A percentile compares a stretch with the other conserved stretches of the same genome.
Evolutionary conservation across 2,888 invertebrate genomes (phyloP).

Genomic region (Villa cingulata): DNA sequence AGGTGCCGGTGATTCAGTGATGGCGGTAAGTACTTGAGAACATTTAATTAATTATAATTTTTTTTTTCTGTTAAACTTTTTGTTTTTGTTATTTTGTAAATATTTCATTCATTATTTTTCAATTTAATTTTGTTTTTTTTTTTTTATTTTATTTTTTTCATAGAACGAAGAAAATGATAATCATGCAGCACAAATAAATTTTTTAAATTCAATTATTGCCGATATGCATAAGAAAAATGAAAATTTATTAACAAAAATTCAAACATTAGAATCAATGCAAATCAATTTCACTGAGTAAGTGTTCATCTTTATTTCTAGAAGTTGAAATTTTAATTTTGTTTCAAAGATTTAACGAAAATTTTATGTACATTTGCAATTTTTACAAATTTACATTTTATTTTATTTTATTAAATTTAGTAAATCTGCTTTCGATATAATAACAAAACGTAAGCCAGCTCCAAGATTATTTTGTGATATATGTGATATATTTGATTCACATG

Average conservation of each 20-base stretch:
- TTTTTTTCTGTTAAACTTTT: no score
- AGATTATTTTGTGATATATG: conserved; percentile 95
- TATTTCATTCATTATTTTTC: no score
- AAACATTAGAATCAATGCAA: conserved; percentile 51
- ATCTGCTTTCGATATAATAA: conserved; percentile 15
- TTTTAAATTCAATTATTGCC: conserved; percentile 91
- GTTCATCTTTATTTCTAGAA: not conserved
- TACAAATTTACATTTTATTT: not conserved
- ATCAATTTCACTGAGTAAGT: conserved; percentile 39
- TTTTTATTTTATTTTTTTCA: not conserved
- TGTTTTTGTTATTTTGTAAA: no score
- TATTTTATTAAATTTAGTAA: no score
- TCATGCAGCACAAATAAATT: conserved; percentile 56
- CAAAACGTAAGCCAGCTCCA: conserved; percentile 45
- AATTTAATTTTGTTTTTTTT: no score
- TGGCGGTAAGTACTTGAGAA: not conserved
- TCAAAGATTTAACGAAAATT: no score
- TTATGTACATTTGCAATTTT: no score
- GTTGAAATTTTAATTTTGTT: not conserved
- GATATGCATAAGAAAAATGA: conserved; percentile 92
- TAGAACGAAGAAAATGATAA: conserved; percentile 45
- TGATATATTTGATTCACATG: conserved; percentile 90
- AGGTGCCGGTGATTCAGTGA: not conserved
- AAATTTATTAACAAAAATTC: conserved; percentile 61
- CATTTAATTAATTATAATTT: no score